Evolutionary conservation across 2,888 invertebrate species (phyloP).

Genomic region (Antitype chi): DNA sequence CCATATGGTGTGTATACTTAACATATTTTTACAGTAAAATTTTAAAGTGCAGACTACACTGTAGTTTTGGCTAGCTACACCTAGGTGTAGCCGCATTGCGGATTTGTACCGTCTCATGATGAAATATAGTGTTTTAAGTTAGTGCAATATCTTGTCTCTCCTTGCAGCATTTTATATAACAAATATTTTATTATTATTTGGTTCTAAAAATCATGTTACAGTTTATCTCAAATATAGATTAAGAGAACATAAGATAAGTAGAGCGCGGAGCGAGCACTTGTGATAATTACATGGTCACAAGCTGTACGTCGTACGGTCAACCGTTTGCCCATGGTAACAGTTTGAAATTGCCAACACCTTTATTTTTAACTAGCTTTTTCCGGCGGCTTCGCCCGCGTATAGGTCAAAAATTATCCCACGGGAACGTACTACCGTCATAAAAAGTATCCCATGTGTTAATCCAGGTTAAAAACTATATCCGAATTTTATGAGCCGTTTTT

Average conservation of each 20-base stretch:
- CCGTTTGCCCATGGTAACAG: background rate
- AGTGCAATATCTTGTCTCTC: conserved; percentile 46
- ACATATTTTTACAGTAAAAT: conserved; percentile 7
- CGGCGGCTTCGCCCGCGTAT: no score
- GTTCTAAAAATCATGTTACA: conserved; percentile 15
- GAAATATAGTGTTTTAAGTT: conserved; percentile 31
- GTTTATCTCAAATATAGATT: conserved; percentile 51
- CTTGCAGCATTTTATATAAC: conserved; percentile 20
- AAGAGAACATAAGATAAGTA: conserved; percentile 49
- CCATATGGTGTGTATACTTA: background rate
- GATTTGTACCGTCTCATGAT: conserved; percentile 13
- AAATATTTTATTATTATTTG: conserved; percentile 10
- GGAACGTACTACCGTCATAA: no score
- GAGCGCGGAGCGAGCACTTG: conserved; percentile 21
- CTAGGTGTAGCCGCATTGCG: conserved; percentile 41
- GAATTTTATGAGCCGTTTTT: no score
- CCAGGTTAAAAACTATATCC: no score
- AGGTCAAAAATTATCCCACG: no score
- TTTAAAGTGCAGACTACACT: conserved; percentile 2
- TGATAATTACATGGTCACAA: conserved; percentile 60
- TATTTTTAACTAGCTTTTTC: no score
- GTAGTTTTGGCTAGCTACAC: conserved; percentile 32
- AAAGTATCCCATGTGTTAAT: no score
- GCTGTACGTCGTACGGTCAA: conserved; percentile 18
- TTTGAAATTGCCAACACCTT: background rate